Evolutionary conservation across 2,113 vertebrate species (phyloP), one percentile per base, ranked within the genome.

Genomic region (Rhinichthys klamathensis): DNA sequence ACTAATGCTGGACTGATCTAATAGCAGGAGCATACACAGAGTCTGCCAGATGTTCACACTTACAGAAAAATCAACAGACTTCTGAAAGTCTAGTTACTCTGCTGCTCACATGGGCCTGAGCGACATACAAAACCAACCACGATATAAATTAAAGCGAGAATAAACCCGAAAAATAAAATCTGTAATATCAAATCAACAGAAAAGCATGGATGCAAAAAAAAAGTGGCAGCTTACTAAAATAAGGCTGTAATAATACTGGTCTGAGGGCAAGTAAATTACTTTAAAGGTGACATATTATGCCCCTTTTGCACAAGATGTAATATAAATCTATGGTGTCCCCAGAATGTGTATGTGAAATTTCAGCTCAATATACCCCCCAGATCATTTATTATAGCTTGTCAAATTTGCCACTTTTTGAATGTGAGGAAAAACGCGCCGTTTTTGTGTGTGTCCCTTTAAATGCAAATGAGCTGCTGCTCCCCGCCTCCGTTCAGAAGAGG

Each of bases 11-110:
- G 25, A 76, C 73, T 12, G 25, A 54, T 51, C 44, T 75, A 75
- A 76, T 6, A 51, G 25, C 51, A 54, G 25, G 16, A 54, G 25
- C 7, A 4, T 51, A 21, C 51, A 30, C 15, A 51, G 44, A 75
- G 44, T 76, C 27, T 27, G 46, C 46, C 73, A 76, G 27, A 76
- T 76, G 49, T 76, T 54, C 25, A 76, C 15, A 6, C 49, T n/a
- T 11, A 1, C 35, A 72, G 69, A 72, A 72, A 72, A 41, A 41
- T 41, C 35, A 72, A 41, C 67, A 35, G 67, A 23, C 69, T 70
- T 38, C 67, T 41, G 35, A n/a, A 72, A 12, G 35, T 41, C 38
- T 23, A 21, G 3, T 32, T 69, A 21, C 32, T 70, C 67, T 38
- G 32, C 32, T 6, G 67, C 67, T 70, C 21, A 56, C 54, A 56